Percentiles rank a stretch among this genome's conserved stretches.
phyloP scores from a whole-genome alignment of 2,113 vertebrate genomes.

The Trochalopteron elliotii region DNA sequence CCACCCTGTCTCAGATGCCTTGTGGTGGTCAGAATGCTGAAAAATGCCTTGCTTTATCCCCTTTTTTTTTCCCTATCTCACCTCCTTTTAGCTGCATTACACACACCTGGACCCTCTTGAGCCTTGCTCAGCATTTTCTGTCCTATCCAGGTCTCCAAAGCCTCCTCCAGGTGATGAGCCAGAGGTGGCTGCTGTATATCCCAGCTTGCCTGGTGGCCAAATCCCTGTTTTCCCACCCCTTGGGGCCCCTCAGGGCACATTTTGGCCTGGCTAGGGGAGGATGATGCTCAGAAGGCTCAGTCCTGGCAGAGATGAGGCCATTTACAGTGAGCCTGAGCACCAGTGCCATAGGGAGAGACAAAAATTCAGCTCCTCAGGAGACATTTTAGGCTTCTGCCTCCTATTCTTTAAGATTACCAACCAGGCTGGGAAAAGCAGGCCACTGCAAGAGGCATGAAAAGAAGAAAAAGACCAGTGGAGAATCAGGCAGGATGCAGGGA shows the following conservation, averaged over 20 bases:
- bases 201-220: not conserved
- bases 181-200: not conserved
- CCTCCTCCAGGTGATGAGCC: not conserved
- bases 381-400: not conserved
- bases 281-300: not conserved
- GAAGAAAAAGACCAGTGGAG: not conserved
- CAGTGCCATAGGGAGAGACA: not conserved
- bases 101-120: not conserved
- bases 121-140: not conserved
- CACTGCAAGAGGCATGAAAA: not conserved
- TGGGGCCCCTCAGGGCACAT: accelerated
- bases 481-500: not conserved
- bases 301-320: accelerated
- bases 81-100: not conserved
- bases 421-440: not conserved
- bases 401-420: not conserved
- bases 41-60: not conserved
- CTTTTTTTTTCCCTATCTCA: not conserved
- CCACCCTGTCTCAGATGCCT: not conserved
- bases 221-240: not conserved
- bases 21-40: not conserved
- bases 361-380: not conserved
- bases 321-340: not conserved
- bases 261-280: not conserved
- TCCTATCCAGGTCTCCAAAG: not conserved